A percentile compares a stretch with the other conserved stretches of the same genome.
phyloP scores from a whole-genome alignment of 2,888 invertebrate species.

The Eupithecia pulchellata region DNA sequence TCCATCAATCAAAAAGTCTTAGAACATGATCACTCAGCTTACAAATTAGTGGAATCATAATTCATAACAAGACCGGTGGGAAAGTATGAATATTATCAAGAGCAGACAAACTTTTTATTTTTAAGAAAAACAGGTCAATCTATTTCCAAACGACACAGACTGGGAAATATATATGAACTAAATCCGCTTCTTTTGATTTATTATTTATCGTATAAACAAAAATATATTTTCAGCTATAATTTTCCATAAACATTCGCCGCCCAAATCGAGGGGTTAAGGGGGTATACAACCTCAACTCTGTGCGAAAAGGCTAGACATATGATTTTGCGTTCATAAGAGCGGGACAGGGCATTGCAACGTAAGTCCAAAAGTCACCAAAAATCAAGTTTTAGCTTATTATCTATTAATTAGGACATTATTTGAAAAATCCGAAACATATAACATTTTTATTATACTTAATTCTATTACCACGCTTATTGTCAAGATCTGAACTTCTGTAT shows the following conservation, averaged over 20 bases:
- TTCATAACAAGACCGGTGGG: slow-evolving; percentile 3
- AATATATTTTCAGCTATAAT: slow-evolving; percentile 39
- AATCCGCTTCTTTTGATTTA: slow-evolving; percentile 57
- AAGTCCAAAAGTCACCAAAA: too few species aligned
- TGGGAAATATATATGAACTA: slow-evolving; percentile 43
- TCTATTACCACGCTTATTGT: too few species aligned
- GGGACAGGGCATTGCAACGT: too few species aligned
- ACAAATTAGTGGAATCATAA: slow-evolving; percentile 19
- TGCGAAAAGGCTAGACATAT: too few species aligned
- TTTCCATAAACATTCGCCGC: slow-evolving; percentile 43
- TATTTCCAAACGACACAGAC: slow-evolving; percentile 51
- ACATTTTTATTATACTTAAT: too few species aligned
- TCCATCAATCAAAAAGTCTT: slow-evolving; percentile 54
- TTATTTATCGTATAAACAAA: slow-evolving; percentile 62
- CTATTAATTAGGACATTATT: too few species aligned
- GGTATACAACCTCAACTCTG: too few species aligned
- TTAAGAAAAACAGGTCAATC: slow-evolving; percentile 52
- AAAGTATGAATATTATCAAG: slow-evolving; percentile 13
- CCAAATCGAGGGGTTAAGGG: slow-evolving; percentile 45
- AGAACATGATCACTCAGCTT: slow-evolving; percentile 30
- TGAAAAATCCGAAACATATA: too few species aligned
- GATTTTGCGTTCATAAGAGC: too few species aligned
- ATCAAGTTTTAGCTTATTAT: too few species aligned
- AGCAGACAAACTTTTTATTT: slow-evolving; percentile 12
- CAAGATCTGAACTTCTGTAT: too few species aligned